Percentiles rank a stretch among this genome's conserved stretches.
phyloP scores from a whole-genome alignment of 2,888 invertebrate genomes.

The Lasioglossum morio region DNA sequence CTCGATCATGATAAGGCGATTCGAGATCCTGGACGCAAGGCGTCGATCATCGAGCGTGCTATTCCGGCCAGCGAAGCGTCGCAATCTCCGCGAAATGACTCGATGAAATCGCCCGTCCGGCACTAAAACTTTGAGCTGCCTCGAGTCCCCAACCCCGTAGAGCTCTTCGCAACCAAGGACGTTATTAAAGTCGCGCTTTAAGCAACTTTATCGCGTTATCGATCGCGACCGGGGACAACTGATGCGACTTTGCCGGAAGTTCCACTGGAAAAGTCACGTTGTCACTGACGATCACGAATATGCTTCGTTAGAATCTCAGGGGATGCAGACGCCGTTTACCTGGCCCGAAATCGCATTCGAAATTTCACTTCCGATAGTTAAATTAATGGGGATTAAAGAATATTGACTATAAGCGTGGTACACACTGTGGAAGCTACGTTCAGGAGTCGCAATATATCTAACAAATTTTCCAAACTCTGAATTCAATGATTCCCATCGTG shows the following conservation, averaged over 20 bases:
- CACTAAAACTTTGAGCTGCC: slow-evolving; percentile 1
- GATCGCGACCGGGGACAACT: not conserved
- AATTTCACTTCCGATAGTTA: no score
- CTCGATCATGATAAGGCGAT: not conserved
- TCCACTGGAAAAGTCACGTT: not conserved
- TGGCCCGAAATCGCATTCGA: no score
- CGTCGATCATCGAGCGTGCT: slow-evolving; percentile 26
- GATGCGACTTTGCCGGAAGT: not conserved
- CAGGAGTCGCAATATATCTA: no score
- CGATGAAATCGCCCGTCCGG: slow-evolving; percentile 21
- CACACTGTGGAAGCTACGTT: no score
- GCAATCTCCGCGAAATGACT: slow-evolving; percentile 37
- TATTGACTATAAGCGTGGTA: no score
- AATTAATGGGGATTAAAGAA: no score
- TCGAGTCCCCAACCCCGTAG: not conserved
- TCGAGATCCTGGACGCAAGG: not conserved
- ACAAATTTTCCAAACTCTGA: no score
- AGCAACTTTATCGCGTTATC: not conserved
- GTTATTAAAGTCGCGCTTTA: not conserved
- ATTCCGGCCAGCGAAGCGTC: slow-evolving; percentile 10
- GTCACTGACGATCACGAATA: not conserved
- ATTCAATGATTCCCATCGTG: no score
- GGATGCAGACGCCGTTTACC: not conserved
- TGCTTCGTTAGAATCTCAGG: not conserved
- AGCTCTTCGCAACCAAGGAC: not conserved